Evolutionary conservation across 2,888 invertebrate genomes (phyloP), one percentile per base, ranked within the genome.

Genomic region (Nezara viridula): DNA sequence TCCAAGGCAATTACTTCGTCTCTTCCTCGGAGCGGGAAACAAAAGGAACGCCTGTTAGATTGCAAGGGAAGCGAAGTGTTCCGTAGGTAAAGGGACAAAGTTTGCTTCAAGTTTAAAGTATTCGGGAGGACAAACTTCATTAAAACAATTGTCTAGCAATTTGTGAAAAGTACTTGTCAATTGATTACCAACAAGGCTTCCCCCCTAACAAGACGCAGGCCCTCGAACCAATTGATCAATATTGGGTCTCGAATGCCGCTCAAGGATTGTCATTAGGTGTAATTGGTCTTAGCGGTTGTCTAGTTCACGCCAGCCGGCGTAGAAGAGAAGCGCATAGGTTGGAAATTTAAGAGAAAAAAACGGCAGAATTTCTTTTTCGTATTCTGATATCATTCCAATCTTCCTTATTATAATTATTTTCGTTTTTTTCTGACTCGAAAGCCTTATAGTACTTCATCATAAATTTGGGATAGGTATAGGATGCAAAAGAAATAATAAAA

Each of bases 131-230:
- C 81, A 81, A 81, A 81, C 81, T 81, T 44, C 81, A 81, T 81
- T 81, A 81, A 81, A 81, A 81, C 81, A 81, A 81, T 81, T 81
- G 81, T 81, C 40, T 81, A n/a, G 44, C 40, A 81, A 81, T 81
- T 81, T 66, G 66, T 32, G 66, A 66, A 66, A 66, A 66, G 66
- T 66, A 66, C 81, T 81, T 40, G 81, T 81, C 81, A 81, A 44
- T 81, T 81, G 40, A 81, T 81, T 44, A 44, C 9, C 40, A 44
- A 81, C 44, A 44, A 81, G 44, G 77, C 0, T 14, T 81, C 81
- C 81, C 12, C 81, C 0, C 81, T 81, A 81, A 81, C 81, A 81
- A 81, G 81, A 44, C 81, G 24, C 32, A 81, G 81, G 24, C 24
- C 24, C 44, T 44, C 44, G 24, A 44, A n/a, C 24, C 81, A 81